Conservation (phyloP, 1,140 invertebrate species). For the Hyposmocoma kahamanoa region DNA sequence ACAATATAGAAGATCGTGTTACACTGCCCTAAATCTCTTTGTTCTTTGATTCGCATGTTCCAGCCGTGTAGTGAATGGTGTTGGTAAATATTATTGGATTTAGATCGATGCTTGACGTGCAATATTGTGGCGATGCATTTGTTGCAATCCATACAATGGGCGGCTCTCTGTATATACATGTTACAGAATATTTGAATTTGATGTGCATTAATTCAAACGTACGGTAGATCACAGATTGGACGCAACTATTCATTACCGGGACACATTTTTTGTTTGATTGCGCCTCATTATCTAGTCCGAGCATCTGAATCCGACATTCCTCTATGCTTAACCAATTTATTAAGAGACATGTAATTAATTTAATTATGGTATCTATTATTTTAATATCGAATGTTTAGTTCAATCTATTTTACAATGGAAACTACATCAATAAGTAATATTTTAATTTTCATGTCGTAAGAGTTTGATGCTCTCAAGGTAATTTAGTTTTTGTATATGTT, state of each 20-base stretch:
- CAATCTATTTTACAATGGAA: too few relatives aligned
- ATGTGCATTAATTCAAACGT: background rate
- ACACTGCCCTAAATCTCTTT: slow-evolving; percentile 63
- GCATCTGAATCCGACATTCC: background rate
- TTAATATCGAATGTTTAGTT: too few relatives aligned
- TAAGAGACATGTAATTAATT: too few relatives aligned
- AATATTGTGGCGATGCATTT: too few relatives aligned
- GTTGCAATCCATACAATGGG: too few relatives aligned
- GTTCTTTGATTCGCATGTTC: slow-evolving; percentile 47
- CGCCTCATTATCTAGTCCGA: background rate
- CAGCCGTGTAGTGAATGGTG: slow-evolving; percentile 32
- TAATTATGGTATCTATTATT: too few relatives aligned
- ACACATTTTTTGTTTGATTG: background rate
- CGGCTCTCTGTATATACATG: background rate
- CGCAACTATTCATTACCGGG: background rate
- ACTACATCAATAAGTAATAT: too few relatives aligned
- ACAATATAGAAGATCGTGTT: slow-evolving; percentile 61
- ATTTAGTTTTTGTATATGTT: too few relatives aligned
- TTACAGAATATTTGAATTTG: background rate
- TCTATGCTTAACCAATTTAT: background rate
- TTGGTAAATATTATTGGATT: slow-evolving; percentile 25
- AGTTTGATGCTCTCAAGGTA: too few relatives aligned
- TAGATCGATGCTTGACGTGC: background rate
- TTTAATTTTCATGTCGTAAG: too few relatives aligned
- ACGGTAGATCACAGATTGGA: background rate